Percentiles rank a stretch among this genome's conserved stretches.
Evolutionary conservation across 2,113 vertebrate genomes (phyloP).

Genomic region (Delphinapterus leucas): DNA sequence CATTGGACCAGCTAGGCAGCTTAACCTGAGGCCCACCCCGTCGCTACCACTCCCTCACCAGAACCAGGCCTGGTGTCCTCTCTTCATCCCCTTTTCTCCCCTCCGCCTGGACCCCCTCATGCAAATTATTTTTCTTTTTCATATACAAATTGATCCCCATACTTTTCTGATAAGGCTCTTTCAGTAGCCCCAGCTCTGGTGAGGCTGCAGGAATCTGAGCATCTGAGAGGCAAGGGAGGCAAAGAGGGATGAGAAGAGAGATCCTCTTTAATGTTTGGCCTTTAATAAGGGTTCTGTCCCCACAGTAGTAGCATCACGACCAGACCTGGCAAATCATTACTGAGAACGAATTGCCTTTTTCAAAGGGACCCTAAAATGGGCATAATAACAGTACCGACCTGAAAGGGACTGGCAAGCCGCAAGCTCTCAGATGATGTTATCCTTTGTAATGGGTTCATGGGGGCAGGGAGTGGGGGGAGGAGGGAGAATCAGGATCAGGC

Average conservation of each 20-base stretch:
- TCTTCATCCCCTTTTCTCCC: not conserved
- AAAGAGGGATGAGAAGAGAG: not conserved
- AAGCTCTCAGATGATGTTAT: not conserved
- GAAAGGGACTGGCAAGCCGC: not conserved
- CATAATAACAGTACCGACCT: not conserved
- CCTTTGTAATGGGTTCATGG: fast-evolving
- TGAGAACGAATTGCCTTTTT: not conserved
- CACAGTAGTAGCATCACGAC: not conserved
- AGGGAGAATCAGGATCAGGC: not conserved
- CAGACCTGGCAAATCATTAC: not conserved
- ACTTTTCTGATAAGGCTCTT: conserved; percentile 22
- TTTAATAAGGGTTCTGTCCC: not conserved
- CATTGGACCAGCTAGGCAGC: not conserved
- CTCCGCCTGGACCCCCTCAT: not conserved
- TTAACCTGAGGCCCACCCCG: not conserved
- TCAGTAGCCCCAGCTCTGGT: not conserved
- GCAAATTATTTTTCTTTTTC: not conserved
- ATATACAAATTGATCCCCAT: not conserved
- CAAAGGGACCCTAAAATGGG: not conserved
- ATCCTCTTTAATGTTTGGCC: not conserved
- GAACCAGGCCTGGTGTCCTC: not conserved
- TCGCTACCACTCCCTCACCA: not conserved
- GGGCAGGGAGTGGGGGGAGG: not conserved
- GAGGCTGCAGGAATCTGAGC: not conserved
- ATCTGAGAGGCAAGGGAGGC: not conserved